Evolutionary conservation across 2,888 invertebrate genomes (phyloP), one percentile per base, ranked within the genome.

Genomic region (Anaspis maculata): DNA sequence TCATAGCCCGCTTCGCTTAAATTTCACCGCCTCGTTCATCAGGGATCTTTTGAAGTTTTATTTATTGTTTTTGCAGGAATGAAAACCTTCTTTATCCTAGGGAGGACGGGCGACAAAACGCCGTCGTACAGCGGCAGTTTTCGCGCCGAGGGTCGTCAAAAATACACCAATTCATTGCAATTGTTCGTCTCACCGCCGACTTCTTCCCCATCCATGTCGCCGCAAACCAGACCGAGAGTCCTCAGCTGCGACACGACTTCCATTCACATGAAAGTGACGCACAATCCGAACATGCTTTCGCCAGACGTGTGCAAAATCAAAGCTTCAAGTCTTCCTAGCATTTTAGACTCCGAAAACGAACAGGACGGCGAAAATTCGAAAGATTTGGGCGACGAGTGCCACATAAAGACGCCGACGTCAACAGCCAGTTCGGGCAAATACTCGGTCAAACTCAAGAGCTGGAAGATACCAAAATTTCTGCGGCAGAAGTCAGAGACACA

Each of bases 11-110:
- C n/a, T n/a, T n/a, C 19, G 19, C 9, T 19, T 19, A 19, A 19
- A 19, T 19, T 19, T 19, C n/a, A n/a, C n/a, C n/a, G n/a, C n/a
- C n/a, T n/a, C n/a, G n/a, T n/a, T n/a, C n/a, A n/a, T n/a, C n/a
- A n/a, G n/a, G n/a, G n/a, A n/a, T 19, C 9, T 19, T 19, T 19
- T 19, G 19, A 19, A 19, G 9, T 5, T 6, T n/a, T n/a, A n/a
- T n/a, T n/a, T n/a, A 9, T 9, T 19, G 5, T 6, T 19, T 19
- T 62, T 66, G 33, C 63, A 86, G 86, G 83, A 59, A 73, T 86
- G 57, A 85, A 84, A 63, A 89, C 90, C 1, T 90, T 80, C 64
- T 92, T 91, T 63, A 87, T 92, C 37, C 75, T 81, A 57, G 83
- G 83, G 15, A 75, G 83, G 14, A 81, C 78, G 58, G 68, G 72